phyloP scores from a whole-genome alignment of 2,888 invertebrate genomes.

The Polyommatus icarus region DNA sequence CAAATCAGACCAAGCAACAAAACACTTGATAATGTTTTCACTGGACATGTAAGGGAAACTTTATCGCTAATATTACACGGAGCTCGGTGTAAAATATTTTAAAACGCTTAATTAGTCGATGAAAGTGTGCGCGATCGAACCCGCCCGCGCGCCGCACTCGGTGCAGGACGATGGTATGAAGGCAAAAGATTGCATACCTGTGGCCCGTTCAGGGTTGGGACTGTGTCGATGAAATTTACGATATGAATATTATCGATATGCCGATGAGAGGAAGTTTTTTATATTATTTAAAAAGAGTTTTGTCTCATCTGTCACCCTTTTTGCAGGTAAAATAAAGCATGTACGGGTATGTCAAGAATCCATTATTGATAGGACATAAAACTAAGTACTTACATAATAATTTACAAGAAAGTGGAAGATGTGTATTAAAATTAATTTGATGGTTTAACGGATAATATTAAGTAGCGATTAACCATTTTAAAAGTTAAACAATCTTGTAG shows the following conservation, averaged over 20 bases:
- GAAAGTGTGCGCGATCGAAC: slow-evolving; percentile 51
- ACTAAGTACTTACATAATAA: not conserved
- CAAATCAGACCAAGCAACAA: not conserved
- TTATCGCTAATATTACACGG: slow-evolving; percentile 1
- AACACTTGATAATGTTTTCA: not conserved
- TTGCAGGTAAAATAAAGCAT: no score
- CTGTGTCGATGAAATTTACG: slow-evolving; percentile 49
- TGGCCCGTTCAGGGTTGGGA: slow-evolving; percentile 55
- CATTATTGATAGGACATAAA: not conserved
- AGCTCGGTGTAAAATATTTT: slow-evolving; percentile 20
- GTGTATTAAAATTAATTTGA: not conserved
- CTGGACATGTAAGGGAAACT: not conserved
- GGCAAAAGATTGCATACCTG: slow-evolving; percentile 72
- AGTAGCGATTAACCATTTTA: not conserved
- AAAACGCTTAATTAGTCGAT: slow-evolving; percentile 28
- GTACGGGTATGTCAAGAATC: no score
- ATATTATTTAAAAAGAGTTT: no score
- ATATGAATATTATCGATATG: slow-evolving; percentile 1
- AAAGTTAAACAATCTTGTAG: no score
- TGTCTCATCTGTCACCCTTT: no score
- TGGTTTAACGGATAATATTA: not conserved
- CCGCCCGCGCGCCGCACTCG: slow-evolving; percentile 53
- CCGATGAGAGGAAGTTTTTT: not conserved
- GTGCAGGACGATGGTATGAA: slow-evolving; percentile 65
- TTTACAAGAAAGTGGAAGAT: not conserved